These are phyloP conservation scores for Pluvianellus socialis DNA, from an alignment of 2,113 vertebrate genomes.

Conservation along the genomic window DNA sequence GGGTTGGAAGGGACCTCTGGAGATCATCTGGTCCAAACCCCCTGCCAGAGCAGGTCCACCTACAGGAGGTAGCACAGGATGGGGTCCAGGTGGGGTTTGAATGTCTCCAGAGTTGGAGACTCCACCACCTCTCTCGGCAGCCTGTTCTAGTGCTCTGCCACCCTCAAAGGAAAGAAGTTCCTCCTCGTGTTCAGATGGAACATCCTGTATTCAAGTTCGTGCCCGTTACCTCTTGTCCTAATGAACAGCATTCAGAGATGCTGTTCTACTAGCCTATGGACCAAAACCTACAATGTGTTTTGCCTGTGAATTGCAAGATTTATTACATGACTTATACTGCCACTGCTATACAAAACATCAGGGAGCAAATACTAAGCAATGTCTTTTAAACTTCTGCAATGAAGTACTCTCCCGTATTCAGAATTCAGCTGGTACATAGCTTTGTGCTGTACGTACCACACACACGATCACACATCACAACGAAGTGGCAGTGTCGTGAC, in stretches of 20 bases:
- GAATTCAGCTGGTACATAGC: not conserved
- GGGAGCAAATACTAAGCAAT: not conserved
- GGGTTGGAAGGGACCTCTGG: no score
- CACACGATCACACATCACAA: not conserved
- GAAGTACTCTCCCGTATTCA: not conserved
- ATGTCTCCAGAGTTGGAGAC: no score
- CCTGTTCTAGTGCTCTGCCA: no score
- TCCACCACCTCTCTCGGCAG: no score
- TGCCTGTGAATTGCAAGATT: not conserved
- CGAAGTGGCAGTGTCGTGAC: not conserved
- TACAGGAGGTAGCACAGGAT: no score
- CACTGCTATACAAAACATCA: not conserved
- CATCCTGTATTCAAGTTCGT: no score
- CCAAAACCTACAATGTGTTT: not conserved
- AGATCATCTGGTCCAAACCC: no score
- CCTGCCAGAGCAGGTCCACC: no score
- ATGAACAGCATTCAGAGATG: not conserved
- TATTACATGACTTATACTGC: not conserved
- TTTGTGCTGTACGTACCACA: not conserved
- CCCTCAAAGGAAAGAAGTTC: no score
- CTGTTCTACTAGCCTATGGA: not conserved
- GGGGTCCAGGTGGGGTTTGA: no score
- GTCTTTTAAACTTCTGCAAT: not conserved
- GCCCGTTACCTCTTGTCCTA: no score
- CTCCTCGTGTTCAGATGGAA: no score